Evolutionary conservation across 1,140 invertebrate genomes (phyloP), one percentile per base, ranked within the genome.

Genomic region (Penaeus indicus): DNA sequence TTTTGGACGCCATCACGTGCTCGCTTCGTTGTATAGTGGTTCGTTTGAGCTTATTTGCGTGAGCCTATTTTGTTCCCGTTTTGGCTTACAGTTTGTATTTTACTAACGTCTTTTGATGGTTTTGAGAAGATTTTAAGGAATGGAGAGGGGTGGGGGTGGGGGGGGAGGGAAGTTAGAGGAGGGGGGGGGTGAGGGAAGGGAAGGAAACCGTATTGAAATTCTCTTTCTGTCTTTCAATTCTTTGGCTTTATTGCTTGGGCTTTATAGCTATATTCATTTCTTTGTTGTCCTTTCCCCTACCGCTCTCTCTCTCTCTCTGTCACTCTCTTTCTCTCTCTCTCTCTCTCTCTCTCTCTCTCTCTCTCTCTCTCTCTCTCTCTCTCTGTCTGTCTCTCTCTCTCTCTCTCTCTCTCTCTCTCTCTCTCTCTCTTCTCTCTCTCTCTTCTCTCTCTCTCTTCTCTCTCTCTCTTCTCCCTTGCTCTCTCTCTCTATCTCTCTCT

Each of bases 401-500:
- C 80, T 60, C 47, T 25, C 22, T 82, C 80, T 32, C 61, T 22
- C 47, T 18, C 61, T 82, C 61, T 27, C 60, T 32, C 80, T 63
- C 47, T 63, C 63, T 32, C 60, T 63, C 62, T 82, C 63, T n/a
- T 8, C 13, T 0, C 11, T 10, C 11, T 10, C 11, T 10, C 11
- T 1, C 11, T 10, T 13, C 81, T 84, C 62, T 32, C 16, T 63
- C 64, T 54, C 38, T 63, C 61, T n/a, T 42, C 32, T 22, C n/a
- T 16, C 10, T 32, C 27, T 32, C n/a, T 2, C 19, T 38, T 78
- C 32, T 42, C 27, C 19, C 75, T 72, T 38, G 60, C 64, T 72
- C n/a, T 72, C 32, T 64, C 54, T 85, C 84, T 85, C 84, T 78
- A 22, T 62, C 54, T 61, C 27, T 54, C 64, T 47, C n/a, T n/a